Evolutionary conservation across 2,797 vertebrate species (phyloP).

Genomic region (Manis crassicaudata): DNA sequence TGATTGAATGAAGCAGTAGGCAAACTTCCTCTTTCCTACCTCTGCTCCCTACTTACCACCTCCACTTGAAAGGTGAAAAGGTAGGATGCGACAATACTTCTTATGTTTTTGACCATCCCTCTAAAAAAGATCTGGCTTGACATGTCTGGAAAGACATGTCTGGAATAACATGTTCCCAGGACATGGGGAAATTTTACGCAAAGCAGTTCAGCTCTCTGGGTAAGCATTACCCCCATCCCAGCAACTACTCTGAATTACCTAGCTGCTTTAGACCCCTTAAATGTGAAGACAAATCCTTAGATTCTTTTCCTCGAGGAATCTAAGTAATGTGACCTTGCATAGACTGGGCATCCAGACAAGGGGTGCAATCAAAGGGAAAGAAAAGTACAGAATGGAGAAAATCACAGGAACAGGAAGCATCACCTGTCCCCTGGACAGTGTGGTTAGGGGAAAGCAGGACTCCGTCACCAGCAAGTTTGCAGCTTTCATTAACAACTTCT

Average conservation of each 20-base stretch:
- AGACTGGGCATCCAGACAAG: neutral
- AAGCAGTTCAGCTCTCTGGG: neutral
- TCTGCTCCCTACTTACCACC: neutral
- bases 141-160: neutral
- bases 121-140: neutral
- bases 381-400: neutral
- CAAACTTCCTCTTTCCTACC: neutral
- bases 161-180: neutral
- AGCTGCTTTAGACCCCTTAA: neutral
- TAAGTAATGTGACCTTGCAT: neutral
- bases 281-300: neutral
- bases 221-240: neutral
- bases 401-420: neutral
- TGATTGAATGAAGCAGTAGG: neutral
- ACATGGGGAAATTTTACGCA: neutral
- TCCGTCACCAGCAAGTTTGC: neutral
- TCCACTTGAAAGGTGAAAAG: neutral
- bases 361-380: neutral
- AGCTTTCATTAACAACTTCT: neutral
- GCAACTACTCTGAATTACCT: neutral
- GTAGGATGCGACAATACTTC: neutral
- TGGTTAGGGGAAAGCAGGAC: neutral
- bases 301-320: neutral
- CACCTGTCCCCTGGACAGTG: neutral
- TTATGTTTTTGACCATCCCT: neutral